A percentile compares a stretch with the other conserved stretches of the same genome.
Evolutionary conservation across 2,888 invertebrate species (phyloP).

Genomic region (Yponomeuta evonymella): DNA sequence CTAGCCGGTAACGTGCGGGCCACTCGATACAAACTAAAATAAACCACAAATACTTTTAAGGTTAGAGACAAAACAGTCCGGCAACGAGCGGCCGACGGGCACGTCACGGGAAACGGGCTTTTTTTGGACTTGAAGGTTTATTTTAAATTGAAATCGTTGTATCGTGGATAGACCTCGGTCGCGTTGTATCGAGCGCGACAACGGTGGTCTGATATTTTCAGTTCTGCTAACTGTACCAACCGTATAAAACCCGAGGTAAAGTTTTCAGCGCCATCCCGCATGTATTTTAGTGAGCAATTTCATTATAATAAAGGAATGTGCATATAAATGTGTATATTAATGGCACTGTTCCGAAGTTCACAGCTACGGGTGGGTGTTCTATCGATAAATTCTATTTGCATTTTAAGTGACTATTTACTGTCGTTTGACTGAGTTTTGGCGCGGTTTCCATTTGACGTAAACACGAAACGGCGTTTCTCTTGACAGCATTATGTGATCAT

Average conservation of each 20-base stretch:
- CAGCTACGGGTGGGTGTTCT: constrained; percentile 59
- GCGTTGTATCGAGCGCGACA: too few relatives aligned
- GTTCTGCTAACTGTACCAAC: background rate
- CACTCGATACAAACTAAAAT: too few relatives aligned
- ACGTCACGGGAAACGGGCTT: too few relatives aligned
- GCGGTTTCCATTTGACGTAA: background rate
- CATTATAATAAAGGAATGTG: background rate
- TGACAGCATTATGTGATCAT: too few relatives aligned
- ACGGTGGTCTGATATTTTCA: too few relatives aligned
- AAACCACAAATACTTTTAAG: too few relatives aligned
- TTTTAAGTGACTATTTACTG: constrained; percentile 50
- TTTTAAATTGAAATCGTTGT: too few relatives aligned
- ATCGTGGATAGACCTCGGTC: too few relatives aligned
- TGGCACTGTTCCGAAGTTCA: constrained; percentile 29
- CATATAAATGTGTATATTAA: background rate
- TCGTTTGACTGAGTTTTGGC: constrained; percentile 46
- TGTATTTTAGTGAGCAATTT: background rate
- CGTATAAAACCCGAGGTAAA: background rate
- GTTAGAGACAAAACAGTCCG: too few relatives aligned
- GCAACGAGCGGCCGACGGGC: too few relatives aligned
- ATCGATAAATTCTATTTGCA: constrained; percentile 59
- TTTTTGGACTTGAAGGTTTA: too few relatives aligned
- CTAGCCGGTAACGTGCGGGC: too few relatives aligned
- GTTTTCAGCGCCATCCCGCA: background rate
- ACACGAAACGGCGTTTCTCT: background rate